A percentile compares a stretch with the other conserved stretches of the same genome.
Conservation (phyloP, 2,113 vertebrate species). For the Ochotona curzoniae region DNA sequence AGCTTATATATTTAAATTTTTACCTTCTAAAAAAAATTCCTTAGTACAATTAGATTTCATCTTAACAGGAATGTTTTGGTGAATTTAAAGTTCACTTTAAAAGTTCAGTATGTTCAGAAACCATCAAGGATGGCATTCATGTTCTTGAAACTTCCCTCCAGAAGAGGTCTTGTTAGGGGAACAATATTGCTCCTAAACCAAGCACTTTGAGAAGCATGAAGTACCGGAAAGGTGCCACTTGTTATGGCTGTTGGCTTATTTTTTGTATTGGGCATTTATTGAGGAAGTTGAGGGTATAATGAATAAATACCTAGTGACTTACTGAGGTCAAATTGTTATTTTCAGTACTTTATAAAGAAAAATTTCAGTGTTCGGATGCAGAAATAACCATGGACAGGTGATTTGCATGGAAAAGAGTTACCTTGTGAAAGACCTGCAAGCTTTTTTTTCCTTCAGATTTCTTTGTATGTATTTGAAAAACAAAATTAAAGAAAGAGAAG, state of each 20-base stretch:
- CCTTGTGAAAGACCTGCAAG: background rate
- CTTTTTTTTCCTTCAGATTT: no score
- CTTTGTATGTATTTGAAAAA: background rate
- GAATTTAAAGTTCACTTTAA: constrained; percentile 18
- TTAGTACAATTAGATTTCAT: background rate
- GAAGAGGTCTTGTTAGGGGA: background rate
- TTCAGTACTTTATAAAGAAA: background rate
- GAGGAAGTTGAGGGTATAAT: background rate
- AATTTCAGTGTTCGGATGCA: background rate
- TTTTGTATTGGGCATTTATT: background rate
- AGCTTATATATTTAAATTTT: no score
- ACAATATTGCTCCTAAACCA: background rate
- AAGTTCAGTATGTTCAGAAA: background rate
- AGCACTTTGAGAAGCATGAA: background rate
- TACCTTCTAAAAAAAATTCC: no score
- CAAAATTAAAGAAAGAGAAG: no score
- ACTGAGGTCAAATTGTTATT: background rate
- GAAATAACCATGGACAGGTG: background rate
- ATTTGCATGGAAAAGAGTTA: background rate
- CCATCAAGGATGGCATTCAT: background rate
- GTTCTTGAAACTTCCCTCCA: background rate
- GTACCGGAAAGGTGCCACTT: background rate
- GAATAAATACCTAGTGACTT: background rate
- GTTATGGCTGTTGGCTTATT: background rate
- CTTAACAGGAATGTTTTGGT: background rate